phyloP scores from a whole-genome alignment of 2,888 invertebrate genomes.

The Dryomyza anilis region DNA sequence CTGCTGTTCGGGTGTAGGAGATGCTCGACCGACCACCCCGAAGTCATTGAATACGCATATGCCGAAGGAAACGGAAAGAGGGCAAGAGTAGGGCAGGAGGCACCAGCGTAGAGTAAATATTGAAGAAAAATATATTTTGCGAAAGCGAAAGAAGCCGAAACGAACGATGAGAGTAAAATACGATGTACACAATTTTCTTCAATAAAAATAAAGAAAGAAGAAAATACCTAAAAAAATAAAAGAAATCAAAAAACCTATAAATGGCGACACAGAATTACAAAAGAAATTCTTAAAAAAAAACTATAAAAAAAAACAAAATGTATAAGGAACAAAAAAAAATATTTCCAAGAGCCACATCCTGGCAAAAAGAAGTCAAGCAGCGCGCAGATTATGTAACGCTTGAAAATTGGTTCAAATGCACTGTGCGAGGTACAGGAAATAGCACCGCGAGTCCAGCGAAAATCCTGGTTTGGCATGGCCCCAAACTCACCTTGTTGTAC shows the following conservation, averaged over 20 bases:
- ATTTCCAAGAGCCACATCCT: no score
- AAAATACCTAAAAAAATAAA: constrained; percentile 63
- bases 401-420: neutral
- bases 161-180: neutral
- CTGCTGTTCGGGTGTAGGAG: neutral
- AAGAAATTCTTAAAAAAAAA: neutral
- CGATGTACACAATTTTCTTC: constrained; percentile 21
- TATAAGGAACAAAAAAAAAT: neutral
- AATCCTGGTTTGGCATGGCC: neutral
- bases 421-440: neutral
- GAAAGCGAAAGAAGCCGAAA: neutral
- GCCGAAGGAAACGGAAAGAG: neutral
- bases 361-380: neutral
- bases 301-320: neutral
- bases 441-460: no score
- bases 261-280: neutral
- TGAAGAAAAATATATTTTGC: no score
- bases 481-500: constrained; percentile 61
- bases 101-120: no score
- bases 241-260: constrained; percentile 9
- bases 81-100: neutral
- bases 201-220: neutral
- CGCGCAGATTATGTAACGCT: constrained; percentile 14
- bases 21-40: neutral
- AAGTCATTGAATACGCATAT: neutral